Percentiles rank a stretch among this genome's conserved stretches.
Conservation (phyloP, 2,797 vertebrate genomes). For the Hylomyscus alleni region DNA sequence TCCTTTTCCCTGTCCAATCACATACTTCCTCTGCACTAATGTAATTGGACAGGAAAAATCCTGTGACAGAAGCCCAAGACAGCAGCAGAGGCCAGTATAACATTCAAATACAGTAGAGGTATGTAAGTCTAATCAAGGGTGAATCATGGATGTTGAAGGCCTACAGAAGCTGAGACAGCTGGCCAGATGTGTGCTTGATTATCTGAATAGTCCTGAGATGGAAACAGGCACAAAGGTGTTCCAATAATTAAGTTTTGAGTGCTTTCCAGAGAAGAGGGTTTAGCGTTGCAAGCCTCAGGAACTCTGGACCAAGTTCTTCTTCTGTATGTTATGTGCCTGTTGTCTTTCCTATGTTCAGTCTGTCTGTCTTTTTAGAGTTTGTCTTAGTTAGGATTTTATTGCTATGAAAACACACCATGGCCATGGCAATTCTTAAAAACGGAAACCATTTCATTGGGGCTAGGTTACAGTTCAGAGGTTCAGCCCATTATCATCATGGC, state of each 20-base stretch:
- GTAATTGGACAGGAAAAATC: no score
- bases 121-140: neutral
- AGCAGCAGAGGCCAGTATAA: no score
- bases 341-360: neutral
- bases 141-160: neutral
- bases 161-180: neutral
- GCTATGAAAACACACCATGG: neutral
- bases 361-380: neutral
- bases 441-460: no score
- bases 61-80: neutral
- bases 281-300: no score
- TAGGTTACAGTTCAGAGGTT: no score
- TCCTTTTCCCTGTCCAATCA: no score
- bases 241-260: neutral
- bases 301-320: neutral
- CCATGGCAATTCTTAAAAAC: neutral
- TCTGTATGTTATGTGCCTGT: no score
- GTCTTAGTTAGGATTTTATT: neutral
- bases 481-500: no score
- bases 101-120: no score
- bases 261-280: rapidly evolving
- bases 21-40: no score
- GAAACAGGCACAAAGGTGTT: neutral
- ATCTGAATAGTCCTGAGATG: neutral
- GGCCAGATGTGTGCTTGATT: neutral